These are phyloP conservation scores for Lethenteron camtschaticum DNA, from an alignment of 2,113 vertebrate species.

Conservation along the genomic window DNA sequence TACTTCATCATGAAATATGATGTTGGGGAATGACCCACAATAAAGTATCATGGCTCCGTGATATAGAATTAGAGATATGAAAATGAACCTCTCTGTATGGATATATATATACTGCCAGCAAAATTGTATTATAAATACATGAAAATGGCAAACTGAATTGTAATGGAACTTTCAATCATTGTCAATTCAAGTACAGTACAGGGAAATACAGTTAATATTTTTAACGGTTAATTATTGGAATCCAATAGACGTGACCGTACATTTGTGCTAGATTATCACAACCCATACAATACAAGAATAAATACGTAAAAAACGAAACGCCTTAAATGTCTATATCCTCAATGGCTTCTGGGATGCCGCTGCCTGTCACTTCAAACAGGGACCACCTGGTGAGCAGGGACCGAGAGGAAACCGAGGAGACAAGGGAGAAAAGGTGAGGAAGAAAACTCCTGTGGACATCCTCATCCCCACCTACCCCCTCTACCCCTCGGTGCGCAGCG, in stretches of 20 bases:
- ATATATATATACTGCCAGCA: too few relatives aligned
- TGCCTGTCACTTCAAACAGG: slow-evolving; percentile 26
- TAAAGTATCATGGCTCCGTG: too few relatives aligned
- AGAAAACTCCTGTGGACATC: slow-evolving; percentile 14
- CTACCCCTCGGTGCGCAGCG: slow-evolving; percentile 4
- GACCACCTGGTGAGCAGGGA: slow-evolving; percentile 66
- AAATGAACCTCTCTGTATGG: too few relatives aligned
- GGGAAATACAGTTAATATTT: slow-evolving; percentile 1
- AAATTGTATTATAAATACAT: too few relatives aligned
- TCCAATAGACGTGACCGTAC: neutral
- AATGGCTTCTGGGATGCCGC: neutral
- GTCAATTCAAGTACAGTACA: too few relatives aligned
- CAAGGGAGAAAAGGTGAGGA: slow-evolving; percentile 60
- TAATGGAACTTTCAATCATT: too few relatives aligned
- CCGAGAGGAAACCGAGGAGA: slow-evolving; percentile 50
- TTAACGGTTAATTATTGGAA: neutral
- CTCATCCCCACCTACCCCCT: neutral
- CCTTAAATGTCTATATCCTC: neutral
- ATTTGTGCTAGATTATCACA: neutral
- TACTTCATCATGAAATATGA: too few relatives aligned
- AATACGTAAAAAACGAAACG: neutral
- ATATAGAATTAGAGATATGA: too few relatives aligned
- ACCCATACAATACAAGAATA: neutral
- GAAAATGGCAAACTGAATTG: too few relatives aligned
- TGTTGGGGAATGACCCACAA: too few relatives aligned